phyloP scores from a whole-genome alignment of 2,888 invertebrate species.

The Eupithecia exiguata region DNA sequence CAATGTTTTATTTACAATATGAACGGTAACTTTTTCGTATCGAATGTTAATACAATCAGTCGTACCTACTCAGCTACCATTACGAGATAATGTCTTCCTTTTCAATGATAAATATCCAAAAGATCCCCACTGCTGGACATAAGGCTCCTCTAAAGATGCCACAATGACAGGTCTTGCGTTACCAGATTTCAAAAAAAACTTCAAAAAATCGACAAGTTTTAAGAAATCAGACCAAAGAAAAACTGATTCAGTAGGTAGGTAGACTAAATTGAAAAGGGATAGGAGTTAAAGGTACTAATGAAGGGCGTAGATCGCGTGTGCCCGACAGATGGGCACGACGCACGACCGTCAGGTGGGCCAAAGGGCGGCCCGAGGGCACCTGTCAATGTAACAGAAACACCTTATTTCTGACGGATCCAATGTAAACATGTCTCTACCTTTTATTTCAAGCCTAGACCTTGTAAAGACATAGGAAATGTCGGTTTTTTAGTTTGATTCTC shows the following conservation, averaged over 20 bases:
- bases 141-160: background rate
- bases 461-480: background rate
- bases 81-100: background rate
- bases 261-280: constrained; percentile 4
- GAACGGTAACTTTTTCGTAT: no score
- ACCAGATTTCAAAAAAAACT: background rate
- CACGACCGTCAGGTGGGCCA: constrained; percentile 76
- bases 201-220: background rate
- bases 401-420: constrained; percentile 27
- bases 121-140: background rate
- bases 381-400: constrained; percentile 57
- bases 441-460: background rate
- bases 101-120: background rate
- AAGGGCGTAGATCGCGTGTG: constrained; percentile 65
- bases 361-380: constrained; percentile 70
- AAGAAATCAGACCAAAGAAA: background rate
- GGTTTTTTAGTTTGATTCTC: background rate
- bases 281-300: constrained; percentile 27
- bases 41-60: no score
- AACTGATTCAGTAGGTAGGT: background rate
- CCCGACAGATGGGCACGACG: constrained; percentile 66
- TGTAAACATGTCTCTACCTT: constrained; percentile 15
- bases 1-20: no score
- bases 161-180: background rate
- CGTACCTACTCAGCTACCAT: background rate